A percentile compares a stretch with the other conserved stretches of the same genome.
These are phyloP conservation scores for Mayetiola destructor DNA, from an alignment of 2,888 invertebrate genomes.

Conservation along the genomic window DNA sequence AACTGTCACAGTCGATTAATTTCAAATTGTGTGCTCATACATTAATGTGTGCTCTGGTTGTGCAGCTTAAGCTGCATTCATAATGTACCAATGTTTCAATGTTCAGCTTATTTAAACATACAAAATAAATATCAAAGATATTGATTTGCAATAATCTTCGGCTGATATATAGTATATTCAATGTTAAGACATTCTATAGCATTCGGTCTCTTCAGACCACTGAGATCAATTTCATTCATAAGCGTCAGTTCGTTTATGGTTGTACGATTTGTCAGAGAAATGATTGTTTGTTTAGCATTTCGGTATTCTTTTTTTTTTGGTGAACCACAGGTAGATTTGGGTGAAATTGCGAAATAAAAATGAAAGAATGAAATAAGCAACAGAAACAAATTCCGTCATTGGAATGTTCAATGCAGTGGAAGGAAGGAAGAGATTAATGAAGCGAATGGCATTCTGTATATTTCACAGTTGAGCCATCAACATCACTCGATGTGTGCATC, in stretches of 20 bases:
- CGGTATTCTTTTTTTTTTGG: constrained; percentile 6
- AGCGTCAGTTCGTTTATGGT: not conserved
- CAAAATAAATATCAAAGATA: not conserved
- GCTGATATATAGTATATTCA: no score
- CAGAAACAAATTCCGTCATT: no score
- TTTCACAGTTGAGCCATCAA: not conserved
- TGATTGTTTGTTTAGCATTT: not conserved
- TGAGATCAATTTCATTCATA: constrained; percentile 8
- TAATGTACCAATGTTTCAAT: not conserved
- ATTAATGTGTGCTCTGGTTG: not conserved
- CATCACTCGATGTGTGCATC: not conserved
- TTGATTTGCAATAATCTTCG: not conserved
- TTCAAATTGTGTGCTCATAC: not conserved
- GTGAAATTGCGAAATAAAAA: no score
- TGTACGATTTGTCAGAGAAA: not conserved
- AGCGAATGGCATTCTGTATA: constrained; percentile 4
- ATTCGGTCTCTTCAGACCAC: no score
- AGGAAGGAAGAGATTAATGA: constrained; percentile 10
- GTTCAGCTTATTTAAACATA: not conserved
- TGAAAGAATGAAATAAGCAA: no score
- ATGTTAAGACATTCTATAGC: no score
- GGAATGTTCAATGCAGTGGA: not conserved
- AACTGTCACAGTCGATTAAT: constrained; percentile 11
- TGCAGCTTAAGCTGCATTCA: not conserved
- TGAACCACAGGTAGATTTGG: constrained; percentile 4